Evolutionary conservation across 2,113 vertebrate species (phyloP), one percentile per base, ranked within the genome.

Genomic region (Proterorhinus semilunaris): DNA sequence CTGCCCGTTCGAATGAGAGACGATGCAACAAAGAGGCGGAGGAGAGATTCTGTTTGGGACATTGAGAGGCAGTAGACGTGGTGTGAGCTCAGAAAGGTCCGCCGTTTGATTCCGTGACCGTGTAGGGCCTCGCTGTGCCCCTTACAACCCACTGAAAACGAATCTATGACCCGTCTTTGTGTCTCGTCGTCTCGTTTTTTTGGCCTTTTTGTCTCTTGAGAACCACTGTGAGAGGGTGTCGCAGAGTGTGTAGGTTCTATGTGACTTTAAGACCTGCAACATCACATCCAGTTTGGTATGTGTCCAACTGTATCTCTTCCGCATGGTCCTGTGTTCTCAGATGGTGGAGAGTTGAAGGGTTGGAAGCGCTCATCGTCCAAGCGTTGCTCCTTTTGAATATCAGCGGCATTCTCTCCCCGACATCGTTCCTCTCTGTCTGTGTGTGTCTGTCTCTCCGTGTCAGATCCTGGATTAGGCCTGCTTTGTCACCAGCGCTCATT

Each of bases 401-500:
- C 50, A 16, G 16, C 0, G 5, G 6, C 13, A 4, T 21, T 16
- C 16, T 5, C 52, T 54, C n/a, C 52, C 8, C 16, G 21, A 17
- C 52, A 9, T 53, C 52, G 21, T 21, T 36, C 21, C 3, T 49
- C 16, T 10, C n/a, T 10, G 5, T 54, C 8, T 17, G 0, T 53
- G 11, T 52, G 13, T 10, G 7, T n/a, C 6, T 54, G 7, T 2
- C 16, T 54, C 16, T 54, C 52, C 10, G 8, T 7, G 1, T 8
- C 87, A 80, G 78, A 74, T 84, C 81, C 74, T 85, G 85, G 85
- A 90, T 88, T 89, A 87, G 66, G 79, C 65, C 43, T 74, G 83
- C 84, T 75, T 74, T 63, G 85, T 85, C 83, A 69, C 79, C 4
- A 49, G 72, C 81, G 79, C 75, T 68, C 86, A 71, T 87, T 90